Evolutionary conservation across 2,888 invertebrate genomes (phyloP), one percentile per base, ranked within the genome.

Genomic region (Eutolmus rufibarbis): DNA sequence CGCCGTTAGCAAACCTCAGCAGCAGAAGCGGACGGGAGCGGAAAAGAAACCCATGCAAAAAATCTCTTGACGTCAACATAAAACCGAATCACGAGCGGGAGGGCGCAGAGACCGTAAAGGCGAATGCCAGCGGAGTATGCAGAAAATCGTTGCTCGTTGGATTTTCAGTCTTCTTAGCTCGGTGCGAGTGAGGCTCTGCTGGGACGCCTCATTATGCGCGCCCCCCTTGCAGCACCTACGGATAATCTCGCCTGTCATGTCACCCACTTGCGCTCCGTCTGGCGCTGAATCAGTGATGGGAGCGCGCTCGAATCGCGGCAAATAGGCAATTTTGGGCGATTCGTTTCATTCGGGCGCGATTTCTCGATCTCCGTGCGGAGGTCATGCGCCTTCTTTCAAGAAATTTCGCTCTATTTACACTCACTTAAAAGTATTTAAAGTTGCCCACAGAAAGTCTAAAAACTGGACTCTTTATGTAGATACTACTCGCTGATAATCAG

Each of bases 31-130:
- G 66, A 66, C 46, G 28, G 43, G 37, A 57, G 46, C 56, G 23
- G 57, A 51, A 51, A 34, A 46, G 57, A 74, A 74, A 43, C 14
- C 37, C 34, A 46, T 74, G 79, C 74, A 40, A 85, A 85, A 85
- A 85, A 46, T 46, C 9, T 31, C 74, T 74, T 85, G 85, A 85
- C 85, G 85, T 74, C 85, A 85, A 85, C 85, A 85, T 74, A 85
- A 74, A 51, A 46, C 43, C 23, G 66, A 84, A 40, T 31, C 66
- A 37, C 34, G 37, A 66, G 19, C 31, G 57, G 23, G 34, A 66
- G 76, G 40, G 76, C 74, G 40, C 16, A 74, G 40, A 85, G 16
- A 66, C 34, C 23, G 43, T 12, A 40, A 74, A 85, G 46, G 12
- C 14, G 12, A 84, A 84, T 37, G 74, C 57, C 51, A 31, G 40